Evolutionary conservation across 1,140 invertebrate species (phyloP), one percentile per base, ranked within the genome.

Genomic region (Acyrthosiphon pisum): DNA sequence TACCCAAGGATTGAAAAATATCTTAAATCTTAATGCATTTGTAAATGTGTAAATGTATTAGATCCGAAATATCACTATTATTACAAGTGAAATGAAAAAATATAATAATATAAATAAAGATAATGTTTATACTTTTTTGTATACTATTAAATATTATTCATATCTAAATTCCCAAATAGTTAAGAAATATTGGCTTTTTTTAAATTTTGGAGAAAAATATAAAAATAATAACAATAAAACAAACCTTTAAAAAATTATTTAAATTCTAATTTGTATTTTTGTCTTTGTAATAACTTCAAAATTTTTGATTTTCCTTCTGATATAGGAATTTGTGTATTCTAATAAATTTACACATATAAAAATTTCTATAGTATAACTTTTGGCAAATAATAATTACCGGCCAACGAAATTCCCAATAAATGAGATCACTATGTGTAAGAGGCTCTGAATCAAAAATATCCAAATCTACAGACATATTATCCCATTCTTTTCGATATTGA

Each of bases 361-460:
- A 48, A 53, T 48, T 53, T 87, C 22, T 60, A 37, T 35, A 90
- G 83, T 88, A 60, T 56, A 35, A 87, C 22, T 48, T 26, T 30
- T 81, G 41, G 30, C 30, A 48, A 48, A 90, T 48, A 50, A 90
- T 93, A 96, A 96, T 96, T 95, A 97, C 97, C 94, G 98, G 98
- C 97, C 98, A 98, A 94, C 97, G 95, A 95, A 98, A 97, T 95
- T 98, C 98, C 98, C 98, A 98, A 94, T 98, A 98, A 90, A 98
- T 96, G 46, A 98, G 95, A 95, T 98, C 97, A 90, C 96, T 97
- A 93, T 95, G 92, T 94, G 94, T 94, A 30, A 94, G 94, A 35
- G 96, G 96, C 95, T 98, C 96, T 41, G 96, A 96, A 94, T 97
- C 97, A 83, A 97, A 95, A 48, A 97, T 95, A 94, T 96, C 95